Conservation (phyloP, 2,888 invertebrate species). For the Macaria notata region DNA sequence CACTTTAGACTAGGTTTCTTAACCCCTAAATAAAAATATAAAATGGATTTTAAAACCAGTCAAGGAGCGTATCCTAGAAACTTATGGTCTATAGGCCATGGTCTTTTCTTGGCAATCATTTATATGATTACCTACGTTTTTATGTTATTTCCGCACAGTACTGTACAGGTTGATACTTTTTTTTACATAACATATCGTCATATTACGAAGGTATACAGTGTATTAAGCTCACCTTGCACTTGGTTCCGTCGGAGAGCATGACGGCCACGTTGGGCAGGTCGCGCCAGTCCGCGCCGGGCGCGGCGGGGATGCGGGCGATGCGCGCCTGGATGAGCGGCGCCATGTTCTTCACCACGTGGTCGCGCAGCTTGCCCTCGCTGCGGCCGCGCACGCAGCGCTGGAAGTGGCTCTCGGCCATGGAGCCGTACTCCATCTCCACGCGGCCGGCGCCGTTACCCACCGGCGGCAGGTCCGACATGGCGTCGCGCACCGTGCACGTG, state of each 20-base stretch:
- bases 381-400: slow-evolving; percentile 86
- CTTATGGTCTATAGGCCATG: too few species aligned
- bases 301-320: slow-evolving; percentile 88
- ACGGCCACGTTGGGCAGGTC: slow-evolving; percentile 91
- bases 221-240: slow-evolving; percentile 78
- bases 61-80: too few species aligned
- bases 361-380: slow-evolving; percentile 82
- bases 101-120: too few species aligned
- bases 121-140: too few species aligned
- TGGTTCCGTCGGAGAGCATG: slow-evolving; percentile 86
- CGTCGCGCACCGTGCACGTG: slow-evolving; percentile 90
- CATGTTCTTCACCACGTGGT: slow-evolving; percentile 94
- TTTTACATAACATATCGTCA: too few species aligned
- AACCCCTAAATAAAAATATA: too few species aligned
- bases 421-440: slow-evolving; percentile 87
- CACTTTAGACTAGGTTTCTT: too few species aligned
- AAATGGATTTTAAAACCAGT: too few species aligned
- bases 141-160: too few species aligned
- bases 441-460: slow-evolving; percentile 87
- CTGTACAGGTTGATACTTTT: too few species aligned
- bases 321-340: slow-evolving; percentile 89
- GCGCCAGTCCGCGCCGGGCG: slow-evolving; percentile 92
- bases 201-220: too few species aligned
- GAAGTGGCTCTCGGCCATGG: slow-evolving; percentile 88
- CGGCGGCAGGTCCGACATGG: slow-evolving; percentile 91